Conservation (phyloP, 1,140 invertebrate species). For the Leptinotarsa defecta region DNA sequence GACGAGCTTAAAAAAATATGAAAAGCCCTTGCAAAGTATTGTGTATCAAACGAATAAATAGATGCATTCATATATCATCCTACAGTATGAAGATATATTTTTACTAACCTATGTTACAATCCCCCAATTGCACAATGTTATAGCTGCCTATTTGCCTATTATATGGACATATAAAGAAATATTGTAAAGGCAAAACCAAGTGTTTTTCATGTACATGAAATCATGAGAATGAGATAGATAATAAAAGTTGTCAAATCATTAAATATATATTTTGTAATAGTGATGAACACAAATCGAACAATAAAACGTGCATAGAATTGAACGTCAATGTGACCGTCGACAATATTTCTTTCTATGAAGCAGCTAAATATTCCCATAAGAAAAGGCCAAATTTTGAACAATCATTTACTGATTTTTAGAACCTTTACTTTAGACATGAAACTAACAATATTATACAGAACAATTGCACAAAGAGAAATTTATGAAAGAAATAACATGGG, state of each 20-base stretch:
- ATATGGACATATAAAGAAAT: background rate
- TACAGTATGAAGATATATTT: background rate
- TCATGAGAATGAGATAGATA: background rate
- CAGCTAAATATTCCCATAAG: background rate
- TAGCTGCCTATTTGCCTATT: background rate
- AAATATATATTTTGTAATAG: background rate
- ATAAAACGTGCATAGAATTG: background rate
- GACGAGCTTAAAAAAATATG: background rate
- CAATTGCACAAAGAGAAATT: background rate
- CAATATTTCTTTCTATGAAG: background rate
- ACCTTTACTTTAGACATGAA: background rate
- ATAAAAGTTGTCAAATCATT: background rate
- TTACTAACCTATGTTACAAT: background rate
- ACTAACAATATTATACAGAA: background rate
- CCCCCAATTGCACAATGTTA: background rate
- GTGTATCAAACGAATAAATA: background rate
- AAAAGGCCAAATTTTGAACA: background rate
- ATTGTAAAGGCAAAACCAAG: background rate
- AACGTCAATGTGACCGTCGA: background rate
- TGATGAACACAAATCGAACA: background rate
- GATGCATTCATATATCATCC: background rate
- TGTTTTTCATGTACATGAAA: background rate
- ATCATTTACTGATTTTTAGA: background rate
- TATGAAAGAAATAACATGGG: background rate
- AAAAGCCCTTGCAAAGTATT: background rate